Conservation (phyloP, 2,797 vertebrate genomes). For the Scleropages formosus region DNA sequence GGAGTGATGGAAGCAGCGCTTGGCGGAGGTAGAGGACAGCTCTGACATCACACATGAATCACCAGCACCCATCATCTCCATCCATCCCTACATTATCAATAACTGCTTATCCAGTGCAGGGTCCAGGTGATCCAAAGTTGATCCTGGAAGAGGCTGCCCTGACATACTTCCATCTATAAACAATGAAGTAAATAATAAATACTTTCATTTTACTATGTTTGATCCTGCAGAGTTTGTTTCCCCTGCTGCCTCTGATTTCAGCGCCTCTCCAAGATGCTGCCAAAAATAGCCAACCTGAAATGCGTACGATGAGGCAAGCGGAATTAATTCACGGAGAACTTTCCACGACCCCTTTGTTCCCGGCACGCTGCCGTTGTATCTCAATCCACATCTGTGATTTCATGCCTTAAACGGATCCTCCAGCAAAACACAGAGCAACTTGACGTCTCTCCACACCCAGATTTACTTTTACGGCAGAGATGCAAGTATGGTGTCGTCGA, state of each 20-base stretch:
- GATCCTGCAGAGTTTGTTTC: not conserved
- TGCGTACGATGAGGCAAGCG: conserved; percentile 49
- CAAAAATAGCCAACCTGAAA: conserved; percentile 45
- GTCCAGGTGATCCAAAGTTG: no score
- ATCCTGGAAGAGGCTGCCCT: no score
- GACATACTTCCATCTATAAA: no score
- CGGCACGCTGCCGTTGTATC: conserved; percentile 47
- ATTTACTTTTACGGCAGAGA: not conserved
- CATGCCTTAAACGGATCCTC: conserved; percentile 65
- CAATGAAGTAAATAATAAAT: no score
- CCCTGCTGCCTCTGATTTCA: conserved; percentile 23
- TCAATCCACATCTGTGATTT: conserved; percentile 62
- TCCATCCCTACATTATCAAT: no score
- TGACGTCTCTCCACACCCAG: conserved; percentile 41
- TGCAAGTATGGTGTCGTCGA: no score
- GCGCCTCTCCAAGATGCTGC: conserved; percentile 28
- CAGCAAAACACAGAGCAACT: conserved; percentile 48
- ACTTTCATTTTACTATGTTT: no score
- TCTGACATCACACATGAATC: not conserved
- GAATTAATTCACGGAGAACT: conserved; percentile 61
- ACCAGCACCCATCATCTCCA: no score
- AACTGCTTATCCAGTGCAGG: no score
- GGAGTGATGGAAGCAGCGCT: conserved; percentile 19
- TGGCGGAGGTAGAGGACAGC: conserved; percentile 27
- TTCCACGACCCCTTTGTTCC: conserved; percentile 52